Evolutionary conservation across 2,888 invertebrate genomes (phyloP), one percentile per base, ranked within the genome.

Genomic region (Stictocephala bisonia): DNA sequence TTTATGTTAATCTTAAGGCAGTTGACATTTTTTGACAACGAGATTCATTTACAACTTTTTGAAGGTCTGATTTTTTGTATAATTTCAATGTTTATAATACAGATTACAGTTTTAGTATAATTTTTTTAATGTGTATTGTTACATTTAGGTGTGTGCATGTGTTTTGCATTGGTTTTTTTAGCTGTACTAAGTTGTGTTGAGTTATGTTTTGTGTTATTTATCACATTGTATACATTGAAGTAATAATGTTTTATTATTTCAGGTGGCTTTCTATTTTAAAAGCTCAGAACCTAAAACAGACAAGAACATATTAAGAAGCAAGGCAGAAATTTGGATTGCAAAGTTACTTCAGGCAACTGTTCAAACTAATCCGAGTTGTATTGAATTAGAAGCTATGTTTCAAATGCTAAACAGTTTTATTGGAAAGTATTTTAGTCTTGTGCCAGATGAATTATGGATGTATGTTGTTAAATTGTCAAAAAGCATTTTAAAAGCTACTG

Each of bases 361-460:
- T 1, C 27, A 44, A 20, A n/a, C n/a, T n/a, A 44, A 41, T 26
- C 44, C 44, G 6, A 44, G 44, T 35, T 24, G 7, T n/a, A 2
- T 15, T 13, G 64, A 64, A 44, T 44, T 64, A 26, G 44, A 64
- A 64, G 44, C 64, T 9, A 24, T 64, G 13, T 41, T 64, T 44
- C n/a, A 27, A 15, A 18, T 64, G 22, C 15, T 64, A 2, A 27
- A 44, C 22, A 44, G 41, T 64, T 44, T 44, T 15, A 27, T 13
- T 41, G 64, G 44, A 13, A 44, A 60, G 22, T 60, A 35, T 60
- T 60, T 18, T 13, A 1, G 4, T 1, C 20, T 35, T 22, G 1
- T 60, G 13, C 6, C 40, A 60, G 1, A 40, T 22, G 15, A 1
- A 22, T 11, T 60, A 35, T 60, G 60, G 31, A 13, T 22, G 11